phyloP scores from a whole-genome alignment of 2,797 vertebrate genomes.

The Enteromius unitaeniatus region DNA sequence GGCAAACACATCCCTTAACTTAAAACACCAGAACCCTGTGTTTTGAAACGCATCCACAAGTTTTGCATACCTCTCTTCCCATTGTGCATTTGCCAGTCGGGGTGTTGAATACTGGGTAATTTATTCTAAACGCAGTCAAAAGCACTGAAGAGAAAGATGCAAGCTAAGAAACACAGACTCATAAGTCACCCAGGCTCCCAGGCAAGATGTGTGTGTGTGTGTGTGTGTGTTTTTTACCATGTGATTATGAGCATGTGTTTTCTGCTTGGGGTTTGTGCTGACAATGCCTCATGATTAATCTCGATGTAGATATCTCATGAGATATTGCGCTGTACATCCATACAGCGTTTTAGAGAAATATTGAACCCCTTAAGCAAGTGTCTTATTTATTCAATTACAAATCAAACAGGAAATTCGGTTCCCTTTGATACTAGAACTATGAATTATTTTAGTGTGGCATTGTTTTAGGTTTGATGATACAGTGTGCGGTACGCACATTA shows the following conservation, averaged over 20 bases:
- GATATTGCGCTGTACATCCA: conserved; percentile 15
- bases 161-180: conserved; percentile 44
- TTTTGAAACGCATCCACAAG: background rate
- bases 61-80: conserved; percentile 19
- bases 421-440: background rate
- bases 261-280: conserved; percentile 37
- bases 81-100: conserved; percentile 3
- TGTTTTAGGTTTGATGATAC: background rate
- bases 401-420: background rate
- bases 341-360: background rate
- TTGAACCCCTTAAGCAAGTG: conserved; percentile 8
- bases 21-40: background rate
- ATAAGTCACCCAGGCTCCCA: conserved; percentile 47
- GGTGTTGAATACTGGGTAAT: conserved; percentile 26
- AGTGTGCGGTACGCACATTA: background rate
- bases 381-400: conserved; percentile 18
- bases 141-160: conserved; percentile 41
- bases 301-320: conserved; percentile 16
- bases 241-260: conserved; percentile 28
- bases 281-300: conserved; percentile 31
- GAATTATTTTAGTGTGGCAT: background rate
- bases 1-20: background rate
- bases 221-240: conserved; percentile 19
- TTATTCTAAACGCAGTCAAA: conserved; percentile 50
- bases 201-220: conserved; percentile 13